These are phyloP conservation scores for Periophthalmus modestus DNA, from an alignment of 2,113 vertebrate species.

Conservation along the genomic window DNA sequence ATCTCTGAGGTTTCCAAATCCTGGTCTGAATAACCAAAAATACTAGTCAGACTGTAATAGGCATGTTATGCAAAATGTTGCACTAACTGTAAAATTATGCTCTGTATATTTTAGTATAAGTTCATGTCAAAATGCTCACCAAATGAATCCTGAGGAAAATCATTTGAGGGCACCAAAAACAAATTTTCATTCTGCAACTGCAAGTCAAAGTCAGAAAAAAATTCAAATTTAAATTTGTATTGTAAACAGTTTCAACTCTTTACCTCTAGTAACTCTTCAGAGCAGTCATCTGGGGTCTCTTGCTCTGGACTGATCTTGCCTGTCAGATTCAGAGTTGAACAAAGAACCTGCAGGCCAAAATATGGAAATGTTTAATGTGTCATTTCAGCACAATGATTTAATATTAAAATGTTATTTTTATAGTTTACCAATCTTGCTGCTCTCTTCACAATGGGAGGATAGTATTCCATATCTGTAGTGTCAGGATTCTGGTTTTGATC, in stretches of 20 bases:
- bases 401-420: not conserved
- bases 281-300: not conserved
- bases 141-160: slow-evolving; percentile 1
- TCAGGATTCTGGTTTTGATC: slow-evolving; percentile 6
- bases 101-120: not conserved
- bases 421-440: slow-evolving; percentile 51
- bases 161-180: not conserved
- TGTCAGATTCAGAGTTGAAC: not conserved
- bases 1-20: not conserved
- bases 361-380: not conserved
- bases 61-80: too few relatives aligned
- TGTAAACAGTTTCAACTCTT: not conserved
- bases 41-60: not conserved
- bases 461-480: not conserved
- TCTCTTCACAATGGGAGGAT: not conserved
- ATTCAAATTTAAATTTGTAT: not conserved
- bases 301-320: not conserved
- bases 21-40: not conserved
- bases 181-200: not conserved
- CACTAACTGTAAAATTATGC: too few relatives aligned
- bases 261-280: slow-evolving; percentile 25
- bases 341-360: slow-evolving; percentile 19
- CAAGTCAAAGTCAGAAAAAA: not conserved
- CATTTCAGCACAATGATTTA: not conserved
- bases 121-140: slow-evolving; percentile 35